These are phyloP conservation scores for Rambutsinella grinnellia DNA, from an alignment of 2,888 invertebrate genomes.

Conservation along the genomic window DNA sequence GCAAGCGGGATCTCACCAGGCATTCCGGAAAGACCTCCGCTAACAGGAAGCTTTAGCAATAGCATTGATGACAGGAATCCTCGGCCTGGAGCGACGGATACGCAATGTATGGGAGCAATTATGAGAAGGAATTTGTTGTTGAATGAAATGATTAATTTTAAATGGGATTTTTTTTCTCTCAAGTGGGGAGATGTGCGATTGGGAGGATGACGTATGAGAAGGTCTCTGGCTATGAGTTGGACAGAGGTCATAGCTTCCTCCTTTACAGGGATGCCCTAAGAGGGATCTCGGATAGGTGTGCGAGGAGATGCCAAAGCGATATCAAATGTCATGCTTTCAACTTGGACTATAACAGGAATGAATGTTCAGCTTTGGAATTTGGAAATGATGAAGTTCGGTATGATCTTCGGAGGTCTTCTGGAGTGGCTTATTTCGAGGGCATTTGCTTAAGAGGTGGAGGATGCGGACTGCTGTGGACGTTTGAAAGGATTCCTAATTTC, in stretches of 20 bases:
- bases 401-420: slow-evolving; percentile 68
- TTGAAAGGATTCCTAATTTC: slow-evolving; percentile 71
- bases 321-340: slow-evolving; percentile 70
- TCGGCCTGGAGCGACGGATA: slow-evolving; percentile 64
- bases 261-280: slow-evolving; percentile 67
- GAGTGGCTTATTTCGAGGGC: slow-evolving; percentile 69
- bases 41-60: slow-evolving; percentile 58
- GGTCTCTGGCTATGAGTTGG: slow-evolving; percentile 69
- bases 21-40: slow-evolving; percentile 61
- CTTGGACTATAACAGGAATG: slow-evolving; percentile 69
- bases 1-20: slow-evolving; percentile 42
- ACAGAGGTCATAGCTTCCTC: slow-evolving; percentile 67
- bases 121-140: not conserved
- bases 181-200: slow-evolving; percentile 67
- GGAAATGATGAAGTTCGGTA: slow-evolving; percentile 67
- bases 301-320: slow-evolving; percentile 68
- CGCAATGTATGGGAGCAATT: slow-evolving; percentile 59
- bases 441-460: slow-evolving; percentile 68
- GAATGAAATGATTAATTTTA: slow-evolving; percentile 1
- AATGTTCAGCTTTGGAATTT: slow-evolving; percentile 68
- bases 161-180: not conserved
- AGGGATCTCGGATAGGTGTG: slow-evolving; percentile 69
- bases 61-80: slow-evolving; percentile 63
- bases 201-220: slow-evolving; percentile 69
- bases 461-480: slow-evolving; percentile 70